phyloP scores from a whole-genome alignment of 2,797 vertebrate genomes.

The Rhincodon typus region DNA sequence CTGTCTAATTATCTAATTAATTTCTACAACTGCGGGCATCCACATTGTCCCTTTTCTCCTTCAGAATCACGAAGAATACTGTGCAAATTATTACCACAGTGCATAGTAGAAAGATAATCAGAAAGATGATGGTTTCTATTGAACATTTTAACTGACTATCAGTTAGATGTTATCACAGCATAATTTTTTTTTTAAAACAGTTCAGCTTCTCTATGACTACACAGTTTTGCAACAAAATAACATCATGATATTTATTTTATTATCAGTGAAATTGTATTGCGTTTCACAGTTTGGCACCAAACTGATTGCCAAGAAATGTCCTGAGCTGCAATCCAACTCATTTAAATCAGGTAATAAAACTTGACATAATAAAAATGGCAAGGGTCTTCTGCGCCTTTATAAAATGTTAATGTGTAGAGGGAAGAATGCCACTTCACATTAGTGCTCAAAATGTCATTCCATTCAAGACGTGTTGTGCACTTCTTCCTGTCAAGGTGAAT shows the following conservation, averaged over 20 bases:
- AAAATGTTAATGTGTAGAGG: neutral
- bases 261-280: neutral
- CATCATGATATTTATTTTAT: neutral
- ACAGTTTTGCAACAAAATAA: neutral
- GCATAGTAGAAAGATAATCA: neutral
- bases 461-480: neutral
- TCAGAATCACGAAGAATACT: neutral
- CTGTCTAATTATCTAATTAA: no score
- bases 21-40: no score
- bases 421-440: neutral
- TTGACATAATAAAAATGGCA: neutral
- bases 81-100: neutral
- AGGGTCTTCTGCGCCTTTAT: neutral
- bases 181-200: slow-evolving; percentile 3
- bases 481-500: neutral
- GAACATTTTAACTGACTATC: slow-evolving; percentile 4
- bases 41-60: no score
- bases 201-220: neutral
- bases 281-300: neutral
- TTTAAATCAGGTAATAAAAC: neutral
- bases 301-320: neutral
- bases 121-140: neutral
- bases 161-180: neutral
- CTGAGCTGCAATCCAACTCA: neutral
- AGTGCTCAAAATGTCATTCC: neutral